A percentile compares a stretch with the other conserved stretches of the same genome.
Evolutionary conservation across 2,113 vertebrate genomes (phyloP).

Genomic region (Macroglossus sobrinus): DNA sequence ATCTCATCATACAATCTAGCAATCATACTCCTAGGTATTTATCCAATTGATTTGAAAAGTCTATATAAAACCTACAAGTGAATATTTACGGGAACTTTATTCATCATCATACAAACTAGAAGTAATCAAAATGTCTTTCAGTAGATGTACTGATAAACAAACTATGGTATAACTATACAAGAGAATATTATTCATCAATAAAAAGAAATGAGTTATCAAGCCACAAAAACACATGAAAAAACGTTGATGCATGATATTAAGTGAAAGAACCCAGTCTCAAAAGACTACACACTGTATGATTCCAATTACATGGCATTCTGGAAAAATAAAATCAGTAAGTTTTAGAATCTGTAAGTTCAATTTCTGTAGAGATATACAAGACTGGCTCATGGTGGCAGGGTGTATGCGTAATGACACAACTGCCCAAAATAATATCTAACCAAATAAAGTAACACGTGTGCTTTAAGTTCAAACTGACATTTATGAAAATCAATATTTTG

Average conservation of each 20-base stretch:
- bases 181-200: neutral
- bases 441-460: neutral
- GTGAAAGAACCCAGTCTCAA: no score
- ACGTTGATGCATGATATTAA: no score
- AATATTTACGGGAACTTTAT: neutral
- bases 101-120: neutral
- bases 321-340: neutral
- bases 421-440: neutral
- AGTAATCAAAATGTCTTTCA: neutral
- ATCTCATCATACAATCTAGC: neutral
- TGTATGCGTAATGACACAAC: neutral
- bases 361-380: slow-evolving; percentile 14
- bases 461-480: slow-evolving; percentile 6
- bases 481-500: slow-evolving; percentile 15
- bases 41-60: neutral
- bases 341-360: slow-evolving; percentile 10
- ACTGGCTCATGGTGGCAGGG: neutral
- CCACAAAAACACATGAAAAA: neutral
- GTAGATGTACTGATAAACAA: neutral
- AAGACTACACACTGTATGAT: neutral
- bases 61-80: neutral
- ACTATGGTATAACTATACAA: neutral
- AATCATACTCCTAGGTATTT: neutral
- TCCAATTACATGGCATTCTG: neutral
- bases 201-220: neutral